phyloP scores from a whole-genome alignment of 2,888 invertebrate species.

The Synanthedon formicaeformis region DNA sequence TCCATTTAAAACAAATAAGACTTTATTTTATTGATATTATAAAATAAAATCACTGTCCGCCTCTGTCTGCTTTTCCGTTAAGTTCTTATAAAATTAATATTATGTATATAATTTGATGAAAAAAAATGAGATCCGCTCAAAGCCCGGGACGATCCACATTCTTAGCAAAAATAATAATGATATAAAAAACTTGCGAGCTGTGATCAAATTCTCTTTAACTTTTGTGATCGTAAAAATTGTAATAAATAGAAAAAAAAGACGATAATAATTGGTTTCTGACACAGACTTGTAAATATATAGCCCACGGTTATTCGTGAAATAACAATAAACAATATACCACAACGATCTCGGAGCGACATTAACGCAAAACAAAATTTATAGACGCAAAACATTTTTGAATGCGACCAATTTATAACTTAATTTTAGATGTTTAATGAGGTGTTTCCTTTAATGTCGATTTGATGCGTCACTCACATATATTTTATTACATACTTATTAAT shows the following conservation, averaged over 20 bases:
- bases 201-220: background rate
- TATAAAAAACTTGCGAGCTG: background rate
- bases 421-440: slow-evolving; percentile 31
- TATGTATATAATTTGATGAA: no score
- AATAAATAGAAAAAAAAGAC: background rate
- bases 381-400: slow-evolving; percentile 9
- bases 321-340: background rate
- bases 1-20: no score
- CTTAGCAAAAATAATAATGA: no score
- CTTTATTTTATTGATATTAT: no score
- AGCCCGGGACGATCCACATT: no score
- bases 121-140: no score
- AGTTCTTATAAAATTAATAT: no score
- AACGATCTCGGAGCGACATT: slow-evolving; percentile 19
- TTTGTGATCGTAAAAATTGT: background rate
- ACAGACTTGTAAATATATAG: background rate
- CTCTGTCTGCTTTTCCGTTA: no score
- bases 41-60: no score
- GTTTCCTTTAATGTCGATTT: slow-evolving; percentile 27
- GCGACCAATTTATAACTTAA: slow-evolving; percentile 29
- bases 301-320: background rate
- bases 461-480: slow-evolving; percentile 20
- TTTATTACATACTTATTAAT: slow-evolving; percentile 28
- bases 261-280: background rate
- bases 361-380: slow-evolving; percentile 32